Evolutionary conservation across 2,113 vertebrate genomes (phyloP).

Genomic region (Octodon degus): DNA sequence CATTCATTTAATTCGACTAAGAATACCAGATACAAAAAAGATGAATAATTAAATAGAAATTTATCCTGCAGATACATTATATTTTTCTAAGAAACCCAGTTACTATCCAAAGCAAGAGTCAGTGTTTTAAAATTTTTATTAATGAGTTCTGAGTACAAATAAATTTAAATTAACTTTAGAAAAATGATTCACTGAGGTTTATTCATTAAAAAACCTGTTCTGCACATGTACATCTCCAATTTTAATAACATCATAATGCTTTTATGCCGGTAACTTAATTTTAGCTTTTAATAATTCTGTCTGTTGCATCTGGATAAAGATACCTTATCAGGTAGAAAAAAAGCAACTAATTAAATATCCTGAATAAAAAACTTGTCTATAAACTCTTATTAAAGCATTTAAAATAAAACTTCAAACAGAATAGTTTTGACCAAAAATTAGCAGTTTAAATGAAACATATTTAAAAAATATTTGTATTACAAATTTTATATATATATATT

Average conservation of each 20-base stretch:
- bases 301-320: slow-evolving; percentile 24
- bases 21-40: slow-evolving; percentile 22
- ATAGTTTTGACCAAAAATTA: slow-evolving; percentile 80
- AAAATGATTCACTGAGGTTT: slow-evolving; percentile 59
- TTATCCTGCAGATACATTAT: neutral
- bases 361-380: slow-evolving; percentile 68
- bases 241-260: slow-evolving; percentile 62
- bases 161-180: slow-evolving; percentile 65
- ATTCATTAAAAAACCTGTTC: slow-evolving; percentile 48
- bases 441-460: slow-evolving; percentile 77
- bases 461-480: slow-evolving; percentile 45
- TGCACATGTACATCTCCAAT: slow-evolving; percentile 65
- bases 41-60: slow-evolving; percentile 50
- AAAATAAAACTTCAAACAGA: slow-evolving; percentile 75
- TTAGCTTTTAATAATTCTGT: slow-evolving; percentile 68
- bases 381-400: slow-evolving; percentile 80
- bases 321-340: slow-evolving; percentile 33
- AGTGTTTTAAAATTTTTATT: slow-evolving; percentile 74
- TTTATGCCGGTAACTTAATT: slow-evolving; percentile 66
- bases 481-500: slow-evolving; percentile 70
- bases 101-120: slow-evolving; percentile 56
- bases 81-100: slow-evolving; percentile 10
- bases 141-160: slow-evolving; percentile 68
- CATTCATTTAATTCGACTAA: slow-evolving; percentile 64
- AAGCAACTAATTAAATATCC: slow-evolving; percentile 49